Percentiles rank a stretch among this genome's conserved stretches.
Conservation (phyloP, 64 coral and sea anemone genomes). For the Pocillopora damicornis region DNA sequence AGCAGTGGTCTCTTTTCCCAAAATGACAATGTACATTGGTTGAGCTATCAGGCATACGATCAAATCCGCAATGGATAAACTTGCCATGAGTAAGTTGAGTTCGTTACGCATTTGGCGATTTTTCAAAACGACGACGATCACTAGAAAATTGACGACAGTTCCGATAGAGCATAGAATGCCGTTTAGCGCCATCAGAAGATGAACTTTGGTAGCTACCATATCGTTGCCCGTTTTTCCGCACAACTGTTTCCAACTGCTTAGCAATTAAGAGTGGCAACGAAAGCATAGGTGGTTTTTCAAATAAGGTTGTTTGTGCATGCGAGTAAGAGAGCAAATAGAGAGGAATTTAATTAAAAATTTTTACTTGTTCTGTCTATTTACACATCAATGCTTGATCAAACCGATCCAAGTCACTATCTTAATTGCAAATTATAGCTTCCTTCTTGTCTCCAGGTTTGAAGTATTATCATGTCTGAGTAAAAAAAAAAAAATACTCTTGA, state of each 20-base stretch:
- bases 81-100: conserved; percentile 34
- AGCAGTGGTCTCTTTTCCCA: not conserved
- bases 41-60: not conserved
- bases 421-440: not conserved
- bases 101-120: conserved; percentile 43
- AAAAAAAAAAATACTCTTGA: not conserved
- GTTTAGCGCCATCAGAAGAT: conserved; percentile 4
- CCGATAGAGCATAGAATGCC: conserved; percentile 3
- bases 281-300: not conserved
- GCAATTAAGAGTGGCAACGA: too few relatives aligned
- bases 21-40: conserved; percentile 35
- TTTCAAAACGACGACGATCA: conserved; percentile 32
- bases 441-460: not conserved
- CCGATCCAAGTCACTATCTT: not conserved
- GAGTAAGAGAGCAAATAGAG: not conserved
- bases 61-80: conserved; percentile 24
- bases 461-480: not conserved
- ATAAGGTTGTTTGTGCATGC: not conserved
- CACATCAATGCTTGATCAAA: not conserved
- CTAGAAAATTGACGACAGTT: conserved; percentile 10
- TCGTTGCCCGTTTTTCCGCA: not conserved
- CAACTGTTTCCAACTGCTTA: too few relatives aligned
- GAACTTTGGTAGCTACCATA: not conserved
- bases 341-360: not conserved
- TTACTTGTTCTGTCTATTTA: not conserved